phyloP scores from a whole-genome alignment of 1,140 invertebrate genomes.

The Nephila pilipes region DNA sequence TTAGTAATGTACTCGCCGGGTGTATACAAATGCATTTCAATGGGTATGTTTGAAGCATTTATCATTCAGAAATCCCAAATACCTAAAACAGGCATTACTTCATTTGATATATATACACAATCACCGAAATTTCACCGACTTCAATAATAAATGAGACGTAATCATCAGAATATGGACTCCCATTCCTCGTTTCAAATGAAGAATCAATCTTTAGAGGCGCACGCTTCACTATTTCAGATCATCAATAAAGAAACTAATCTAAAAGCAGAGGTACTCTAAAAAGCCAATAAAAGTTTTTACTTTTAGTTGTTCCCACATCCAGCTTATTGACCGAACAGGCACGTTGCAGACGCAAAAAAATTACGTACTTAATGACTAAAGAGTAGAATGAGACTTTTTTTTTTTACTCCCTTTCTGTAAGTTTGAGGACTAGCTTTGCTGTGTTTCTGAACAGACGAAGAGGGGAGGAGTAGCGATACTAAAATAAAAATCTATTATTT shows the following conservation, averaged over 20 bases:
- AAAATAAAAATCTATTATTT: slow-evolving; percentile 76
- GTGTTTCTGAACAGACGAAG: slow-evolving; percentile 5
- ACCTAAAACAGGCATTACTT: neutral
- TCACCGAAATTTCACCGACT: neutral
- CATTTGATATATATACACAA: neutral
- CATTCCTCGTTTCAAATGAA: slow-evolving; percentile 19
- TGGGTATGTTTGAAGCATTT: too few relatives aligned
- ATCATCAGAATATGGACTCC: slow-evolving; percentile 21
- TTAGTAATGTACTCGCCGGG: too few relatives aligned
- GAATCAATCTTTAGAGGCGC: slow-evolving; percentile 19
- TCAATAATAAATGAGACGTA: slow-evolving; percentile 34
- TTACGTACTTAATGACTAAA: slow-evolving; percentile 70
- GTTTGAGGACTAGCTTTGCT: slow-evolving; percentile 25
- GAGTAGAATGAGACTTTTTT: neutral
- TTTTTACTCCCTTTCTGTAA: neutral
- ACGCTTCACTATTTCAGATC: slow-evolving; percentile 9
- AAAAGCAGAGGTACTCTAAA: slow-evolving; percentile 52
- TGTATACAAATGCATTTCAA: too few relatives aligned
- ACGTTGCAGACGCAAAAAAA: slow-evolving; percentile 66
- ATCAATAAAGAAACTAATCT: slow-evolving; percentile 67
- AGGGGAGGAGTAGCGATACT: neutral
- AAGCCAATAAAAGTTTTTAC: slow-evolving; percentile 70
- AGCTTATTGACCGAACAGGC: slow-evolving; percentile 64
- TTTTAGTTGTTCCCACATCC: slow-evolving; percentile 10
- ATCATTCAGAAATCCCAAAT: too few relatives aligned